Base-by-base conservation (phyloP, 2,797 vertebrate genomes). In the Sparus aurata region DNA sequence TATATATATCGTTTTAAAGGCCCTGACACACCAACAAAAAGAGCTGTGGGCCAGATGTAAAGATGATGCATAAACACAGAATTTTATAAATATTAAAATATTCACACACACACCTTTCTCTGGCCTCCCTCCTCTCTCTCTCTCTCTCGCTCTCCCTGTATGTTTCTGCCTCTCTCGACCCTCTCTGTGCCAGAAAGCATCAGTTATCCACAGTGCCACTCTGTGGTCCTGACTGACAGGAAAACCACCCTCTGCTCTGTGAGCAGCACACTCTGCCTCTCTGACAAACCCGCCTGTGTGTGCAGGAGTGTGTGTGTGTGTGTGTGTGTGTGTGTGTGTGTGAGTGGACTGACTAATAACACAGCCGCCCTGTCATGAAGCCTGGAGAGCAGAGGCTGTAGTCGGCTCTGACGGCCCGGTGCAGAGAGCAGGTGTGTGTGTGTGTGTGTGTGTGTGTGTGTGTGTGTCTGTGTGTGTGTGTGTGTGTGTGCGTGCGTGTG, bases 281-380 rank as follows among this genome's bases (percentile, higher is more conserved):
- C 79, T 84, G 83, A 87, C 78, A 90, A 90, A 73, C 66, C 65
- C 13, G 2, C 22, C 30, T 70, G 63, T 69, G 80, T 69, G 66
- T 65, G 68, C 65, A 59, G 54, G 15, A 15, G 53, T 34, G n/a
- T 54, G 54, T 70, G 71, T 59, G 52, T 53, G n/a, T 25, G 67
- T 75, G 78, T 62, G 71, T 69, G 75, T 34, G 68, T 52, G 45
- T 34, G 60, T 66, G 68, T 75, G 79, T 79, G 82, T 79, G 83
- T 78, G 83, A 62, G 79, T 71, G 63, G 79, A 83, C 82, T 86
- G 77, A 80, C 84, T 90, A 88, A 89, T 84, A 84, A 79, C 80
- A 75, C 59, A 47, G 62, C 69, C 75, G 67, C 54, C 77, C 79
- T 87, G 84, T 87, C 84, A 85, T 86, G 82, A 86, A 79, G 69